Conservation (phyloP, 2,797 vertebrate species). For the Eleutherodactylus coqui region DNA sequence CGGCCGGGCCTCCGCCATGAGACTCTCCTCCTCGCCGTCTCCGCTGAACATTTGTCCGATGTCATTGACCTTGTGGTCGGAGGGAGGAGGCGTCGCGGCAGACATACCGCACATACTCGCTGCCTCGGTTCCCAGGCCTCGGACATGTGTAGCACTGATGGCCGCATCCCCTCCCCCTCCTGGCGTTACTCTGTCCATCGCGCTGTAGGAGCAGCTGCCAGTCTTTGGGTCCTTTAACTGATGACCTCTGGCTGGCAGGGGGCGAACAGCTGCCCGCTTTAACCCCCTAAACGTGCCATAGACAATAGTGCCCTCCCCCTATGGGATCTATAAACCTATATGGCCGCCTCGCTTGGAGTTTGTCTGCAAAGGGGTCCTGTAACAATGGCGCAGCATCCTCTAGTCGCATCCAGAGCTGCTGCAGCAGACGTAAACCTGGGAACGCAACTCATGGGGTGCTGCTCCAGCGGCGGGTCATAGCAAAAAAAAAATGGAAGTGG, state of each 20-base stretch:
- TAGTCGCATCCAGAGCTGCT: too few relatives aligned
- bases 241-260: constrained; percentile 36
- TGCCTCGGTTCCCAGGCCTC: constrained; percentile 31
- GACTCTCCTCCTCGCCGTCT: neutral
- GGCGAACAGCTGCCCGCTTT: constrained; percentile 33
- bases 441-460: too few relatives aligned
- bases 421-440: too few relatives aligned
- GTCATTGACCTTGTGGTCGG: constrained; percentile 41
- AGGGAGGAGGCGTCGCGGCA: neutral
- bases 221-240: constrained; percentile 1
- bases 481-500: too few relatives aligned
- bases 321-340: neutral
- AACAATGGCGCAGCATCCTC: too few relatives aligned
- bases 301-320: neutral
- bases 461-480: too few relatives aligned
- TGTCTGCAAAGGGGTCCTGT: too few relatives aligned
- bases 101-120: constrained; percentile 38
- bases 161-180: neutral
- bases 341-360: too few relatives aligned
- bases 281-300: constrained; percentile 24
- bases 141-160: constrained; percentile 13
- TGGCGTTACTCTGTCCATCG: neutral
- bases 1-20: neutral
- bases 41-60: constrained; percentile 36
- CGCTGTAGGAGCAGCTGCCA: constrained; percentile 43